Evolutionary conservation across 2,113 vertebrate species (phyloP).

Genomic region (Seriola aureovittata): DNA sequence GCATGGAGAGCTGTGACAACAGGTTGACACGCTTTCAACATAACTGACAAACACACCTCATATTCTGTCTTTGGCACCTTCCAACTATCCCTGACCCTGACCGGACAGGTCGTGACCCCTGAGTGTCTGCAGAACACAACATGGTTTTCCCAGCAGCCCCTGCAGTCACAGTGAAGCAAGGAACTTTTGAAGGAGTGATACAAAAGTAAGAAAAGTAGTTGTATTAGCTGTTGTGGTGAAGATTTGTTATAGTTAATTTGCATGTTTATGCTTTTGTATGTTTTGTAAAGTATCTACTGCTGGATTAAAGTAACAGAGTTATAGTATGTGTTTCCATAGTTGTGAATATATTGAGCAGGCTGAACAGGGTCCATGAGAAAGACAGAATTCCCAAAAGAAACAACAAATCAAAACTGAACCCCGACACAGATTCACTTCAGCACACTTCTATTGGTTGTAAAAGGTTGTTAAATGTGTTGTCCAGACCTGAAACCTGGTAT

Average conservation of each 20-base stretch:
- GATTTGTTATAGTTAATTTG: constrained; percentile 37
- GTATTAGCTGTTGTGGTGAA: constrained; percentile 54
- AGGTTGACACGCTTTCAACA: constrained; percentile 24
- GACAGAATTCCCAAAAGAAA: constrained; percentile 43
- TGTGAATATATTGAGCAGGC: constrained; percentile 51
- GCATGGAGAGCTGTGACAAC: constrained; percentile 26
- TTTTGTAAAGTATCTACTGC: constrained; percentile 60
- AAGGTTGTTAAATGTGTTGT: constrained; percentile 26
- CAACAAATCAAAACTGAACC: constrained; percentile 30
- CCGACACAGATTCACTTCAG: constrained; percentile 33
- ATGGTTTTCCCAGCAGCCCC: constrained; percentile 67
- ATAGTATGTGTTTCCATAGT: constrained; percentile 37
- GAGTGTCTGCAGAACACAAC: constrained; percentile 74
- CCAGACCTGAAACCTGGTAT: constrained; percentile 19
- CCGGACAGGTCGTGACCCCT: constrained; percentile 74
- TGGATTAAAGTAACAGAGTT: constrained; percentile 63
- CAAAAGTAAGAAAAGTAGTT: constrained; percentile 67
- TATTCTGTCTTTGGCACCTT: constrained; percentile 67
- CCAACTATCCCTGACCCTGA: constrained; percentile 62
- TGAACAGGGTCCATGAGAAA: constrained; percentile 63
- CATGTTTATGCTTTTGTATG: constrained; percentile 14
- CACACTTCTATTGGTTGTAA: constrained; percentile 12
- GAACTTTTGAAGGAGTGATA: constrained; percentile 62
- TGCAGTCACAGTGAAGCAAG: constrained; percentile 81
- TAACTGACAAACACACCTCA: constrained; percentile 40